Evolutionary conservation across 2,113 vertebrate genomes (phyloP).

Genomic region (Prinia subflava): DNA sequence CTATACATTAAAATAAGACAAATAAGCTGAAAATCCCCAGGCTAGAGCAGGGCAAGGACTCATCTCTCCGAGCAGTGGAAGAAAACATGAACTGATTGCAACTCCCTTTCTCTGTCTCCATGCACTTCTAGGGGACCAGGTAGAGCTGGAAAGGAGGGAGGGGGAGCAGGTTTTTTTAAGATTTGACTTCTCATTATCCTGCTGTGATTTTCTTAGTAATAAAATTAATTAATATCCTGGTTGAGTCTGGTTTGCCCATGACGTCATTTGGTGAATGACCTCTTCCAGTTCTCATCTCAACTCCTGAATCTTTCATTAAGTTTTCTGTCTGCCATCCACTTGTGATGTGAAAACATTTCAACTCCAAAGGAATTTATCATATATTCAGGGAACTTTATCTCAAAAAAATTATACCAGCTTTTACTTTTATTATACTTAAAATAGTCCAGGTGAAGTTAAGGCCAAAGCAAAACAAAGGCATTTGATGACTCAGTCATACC

Average conservation of each 20-base stretch:
- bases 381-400: background rate
- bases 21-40: background rate
- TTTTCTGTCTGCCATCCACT: background rate
- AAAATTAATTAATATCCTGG: background rate
- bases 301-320: background rate
- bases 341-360: background rate
- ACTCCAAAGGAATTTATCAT: background rate
- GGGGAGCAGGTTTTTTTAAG: background rate
- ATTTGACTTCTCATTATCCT: background rate
- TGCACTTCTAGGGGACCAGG: accelerated
- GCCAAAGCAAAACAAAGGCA: background rate
- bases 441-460: background rate
- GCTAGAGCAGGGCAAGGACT: background rate
- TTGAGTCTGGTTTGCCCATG: background rate
- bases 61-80: background rate
- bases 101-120: background rate
- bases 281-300: background rate
- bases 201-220: background rate
- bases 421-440: background rate
- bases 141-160: background rate
- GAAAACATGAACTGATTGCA: background rate
- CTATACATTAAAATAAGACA: background rate
- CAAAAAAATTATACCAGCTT: background rate
- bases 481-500: background rate
- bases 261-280: background rate